Evolutionary conservation across 2,888 invertebrate genomes (phyloP).

Genomic region (Dioctria rufipes): DNA sequence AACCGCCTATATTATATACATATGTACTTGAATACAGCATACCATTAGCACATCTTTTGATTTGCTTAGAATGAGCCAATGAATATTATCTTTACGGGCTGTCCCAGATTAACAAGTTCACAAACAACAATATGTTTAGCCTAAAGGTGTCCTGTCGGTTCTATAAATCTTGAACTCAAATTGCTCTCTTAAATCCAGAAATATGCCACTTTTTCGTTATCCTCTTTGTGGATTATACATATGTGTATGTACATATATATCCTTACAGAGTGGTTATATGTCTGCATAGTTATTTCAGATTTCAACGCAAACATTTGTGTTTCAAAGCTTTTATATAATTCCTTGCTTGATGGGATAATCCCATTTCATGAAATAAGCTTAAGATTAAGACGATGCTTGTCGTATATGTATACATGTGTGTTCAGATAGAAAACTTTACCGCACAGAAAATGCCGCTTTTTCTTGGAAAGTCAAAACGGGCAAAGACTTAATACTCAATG

Average conservation of each 20-base stretch:
- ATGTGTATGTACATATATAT: not conserved
- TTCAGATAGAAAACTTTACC: conserved; percentile 18
- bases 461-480: too few relatives aligned
- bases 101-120: too few relatives aligned
- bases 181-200: conserved; percentile 33
- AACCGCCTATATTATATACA: too few relatives aligned
- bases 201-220: conserved; percentile 29
- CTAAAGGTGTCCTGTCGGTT: not conserved
- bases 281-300: conserved; percentile 4
- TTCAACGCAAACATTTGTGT: conserved; percentile 35
- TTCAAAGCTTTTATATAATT: conserved; percentile 26
- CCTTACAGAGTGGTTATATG: not conserved
- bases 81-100: too few relatives aligned
- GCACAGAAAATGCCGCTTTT: too few relatives aligned
- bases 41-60: too few relatives aligned
- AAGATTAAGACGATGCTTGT: conserved; percentile 35
- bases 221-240: not conserved
- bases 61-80: too few relatives aligned
- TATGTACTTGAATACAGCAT: too few relatives aligned
- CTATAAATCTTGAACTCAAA: not conserved
- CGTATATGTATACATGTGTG: conserved; percentile 4
- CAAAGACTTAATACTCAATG: too few relatives aligned
- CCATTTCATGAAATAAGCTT: conserved; percentile 17
- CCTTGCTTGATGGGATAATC: conserved; percentile 36
- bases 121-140: too few relatives aligned